Base-by-base conservation (phyloP, 2,888 invertebrate species). In the Harmothoe impar region DNA sequence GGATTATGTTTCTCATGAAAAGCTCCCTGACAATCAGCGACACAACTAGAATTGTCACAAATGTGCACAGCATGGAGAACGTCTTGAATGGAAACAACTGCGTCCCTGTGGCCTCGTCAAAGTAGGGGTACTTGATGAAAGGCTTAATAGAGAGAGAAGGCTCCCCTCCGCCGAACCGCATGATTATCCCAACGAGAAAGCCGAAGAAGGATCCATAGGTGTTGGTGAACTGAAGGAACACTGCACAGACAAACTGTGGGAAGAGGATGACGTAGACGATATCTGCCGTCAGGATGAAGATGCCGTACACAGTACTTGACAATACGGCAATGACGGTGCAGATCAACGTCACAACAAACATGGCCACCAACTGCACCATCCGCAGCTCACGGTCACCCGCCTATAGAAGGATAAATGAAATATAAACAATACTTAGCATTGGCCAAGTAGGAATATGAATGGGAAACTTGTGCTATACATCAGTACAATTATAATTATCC, bases 81-180 rank as follows among this genome's bases (percentile, higher is more conserved):
- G 99, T 99, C 93, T 99, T 97, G 96, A 99, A 99, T 33, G 99
- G 99, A 96, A 99, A 99, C 94, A 98, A 96, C 96, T 99, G 99
- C 20, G 96, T 96, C 10, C 96, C 96, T 0, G 94, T 94, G 10
- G 89, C 97, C 96, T 94, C 93, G 94, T 98, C 97, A 94, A 95
- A 96, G 93, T 94, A 95, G 0, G 99, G 99, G 96, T 97, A 99
- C 95, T 98, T 97, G 92, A 99, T 98, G 86, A 98, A 96, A 0
- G 99, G 97, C 0, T 98, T 97, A 89, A 99, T 96, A 0, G 97
- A 97, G 95, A 99, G 96, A 94, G 98, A 96, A 90, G 97, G 97
- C 96, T 99, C 99, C 0, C 99, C 98, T 0, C 99, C 99, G 0
- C 98, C 97, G 88, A 99, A 96, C 1, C 99, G 97, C 91, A 96